Conservation (phyloP, 2,113 vertebrate species). For the Mirounga angustirostris region DNA sequence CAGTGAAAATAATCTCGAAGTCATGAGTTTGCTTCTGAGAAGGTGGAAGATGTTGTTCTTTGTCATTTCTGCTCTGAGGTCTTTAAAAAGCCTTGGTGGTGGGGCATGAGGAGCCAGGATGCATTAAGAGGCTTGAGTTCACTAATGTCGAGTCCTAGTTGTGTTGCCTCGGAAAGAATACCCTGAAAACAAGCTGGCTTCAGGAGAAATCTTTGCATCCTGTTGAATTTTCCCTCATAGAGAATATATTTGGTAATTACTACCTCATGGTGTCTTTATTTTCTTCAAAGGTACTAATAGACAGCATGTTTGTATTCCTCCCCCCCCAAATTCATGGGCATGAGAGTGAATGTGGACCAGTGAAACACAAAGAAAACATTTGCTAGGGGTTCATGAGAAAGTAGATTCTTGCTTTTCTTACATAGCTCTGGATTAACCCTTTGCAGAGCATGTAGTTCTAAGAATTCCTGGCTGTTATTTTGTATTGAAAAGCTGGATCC, state of each 20-base stretch:
- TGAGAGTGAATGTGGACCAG: neutral
- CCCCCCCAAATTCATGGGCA: neutral
- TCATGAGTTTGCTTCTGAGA: constrained; percentile 38
- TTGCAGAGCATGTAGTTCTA: neutral
- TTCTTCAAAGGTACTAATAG: neutral
- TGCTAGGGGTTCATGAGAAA: neutral
- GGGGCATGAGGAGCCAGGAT: neutral
- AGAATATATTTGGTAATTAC: neutral
- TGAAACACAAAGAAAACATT: neutral
- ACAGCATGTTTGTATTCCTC: neutral
- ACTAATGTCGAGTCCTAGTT: neutral
- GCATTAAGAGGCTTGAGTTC: neutral
- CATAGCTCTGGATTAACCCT: neutral
- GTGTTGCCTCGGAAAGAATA: neutral
- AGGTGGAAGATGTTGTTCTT: neutral
- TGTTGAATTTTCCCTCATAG: neutral
- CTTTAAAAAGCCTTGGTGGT: neutral
- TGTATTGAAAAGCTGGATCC: neutral
- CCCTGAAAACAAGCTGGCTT: neutral
- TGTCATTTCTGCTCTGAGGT: constrained; percentile 7
- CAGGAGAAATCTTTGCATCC: neutral
- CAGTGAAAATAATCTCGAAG: constrained; percentile 54
- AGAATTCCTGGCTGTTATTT: neutral
- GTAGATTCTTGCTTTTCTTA: neutral
- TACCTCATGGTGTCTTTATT: neutral